Conservation (phyloP, 2,888 invertebrate species). For the Autographa pulchrina region DNA sequence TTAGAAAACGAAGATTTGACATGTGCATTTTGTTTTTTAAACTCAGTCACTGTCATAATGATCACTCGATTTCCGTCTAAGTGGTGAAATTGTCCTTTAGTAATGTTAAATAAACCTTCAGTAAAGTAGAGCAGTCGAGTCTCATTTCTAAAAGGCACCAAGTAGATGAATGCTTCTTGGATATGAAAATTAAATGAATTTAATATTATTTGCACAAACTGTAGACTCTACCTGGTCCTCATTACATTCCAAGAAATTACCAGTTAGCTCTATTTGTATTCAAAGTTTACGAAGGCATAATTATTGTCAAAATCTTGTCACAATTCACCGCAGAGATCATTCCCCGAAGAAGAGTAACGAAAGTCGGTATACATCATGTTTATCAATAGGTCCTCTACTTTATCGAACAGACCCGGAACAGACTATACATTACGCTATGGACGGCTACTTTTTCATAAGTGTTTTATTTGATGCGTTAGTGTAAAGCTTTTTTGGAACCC, state of each 20-base stretch:
- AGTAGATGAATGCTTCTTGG: too few species aligned
- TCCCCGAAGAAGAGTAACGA: constrained; percentile 21
- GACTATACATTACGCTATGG: constrained; percentile 29
- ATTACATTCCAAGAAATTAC: too few species aligned
- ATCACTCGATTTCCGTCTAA: too few species aligned
- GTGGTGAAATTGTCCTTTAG: too few species aligned
- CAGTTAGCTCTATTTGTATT: too few species aligned
- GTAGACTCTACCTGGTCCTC: too few species aligned
- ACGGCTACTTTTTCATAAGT: constrained; percentile 68
- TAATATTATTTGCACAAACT: too few species aligned
- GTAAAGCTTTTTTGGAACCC: constrained; percentile 71
- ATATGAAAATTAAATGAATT: too few species aligned
- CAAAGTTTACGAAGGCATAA: too few species aligned
- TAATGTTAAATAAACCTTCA: neutral
- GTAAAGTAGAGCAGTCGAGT: neutral
- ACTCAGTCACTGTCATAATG: too few species aligned
- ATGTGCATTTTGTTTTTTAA: too few species aligned
- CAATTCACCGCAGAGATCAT: constrained; percentile 14
- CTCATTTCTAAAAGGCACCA: neutral
- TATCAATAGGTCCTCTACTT: constrained; percentile 69
- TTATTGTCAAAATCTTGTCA: neutral
- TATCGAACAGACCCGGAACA: constrained; percentile 62
- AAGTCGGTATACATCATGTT: constrained; percentile 62
- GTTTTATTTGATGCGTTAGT: constrained; percentile 81
- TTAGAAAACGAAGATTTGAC: too few species aligned